Conservation (phyloP, 2,113 vertebrate species). For the Pseudolaguvia tuberculata region DNA sequence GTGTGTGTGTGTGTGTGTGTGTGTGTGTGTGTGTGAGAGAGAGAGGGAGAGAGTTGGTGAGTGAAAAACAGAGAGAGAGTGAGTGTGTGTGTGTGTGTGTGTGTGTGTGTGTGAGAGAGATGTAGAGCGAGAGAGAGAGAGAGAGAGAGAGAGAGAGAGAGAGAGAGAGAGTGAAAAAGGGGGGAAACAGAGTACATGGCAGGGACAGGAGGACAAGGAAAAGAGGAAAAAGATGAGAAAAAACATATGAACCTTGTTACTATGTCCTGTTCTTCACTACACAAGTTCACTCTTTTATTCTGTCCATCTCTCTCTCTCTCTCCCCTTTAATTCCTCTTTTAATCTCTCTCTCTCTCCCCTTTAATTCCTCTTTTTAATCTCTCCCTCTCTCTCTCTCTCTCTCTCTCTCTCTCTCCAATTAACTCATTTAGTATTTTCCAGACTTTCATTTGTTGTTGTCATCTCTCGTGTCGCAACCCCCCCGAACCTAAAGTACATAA, state of each 20-base stretch:
- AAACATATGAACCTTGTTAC: slow-evolving; percentile 80
- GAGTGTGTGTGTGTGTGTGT: too few relatives aligned
- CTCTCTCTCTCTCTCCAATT: slow-evolving; percentile 1
- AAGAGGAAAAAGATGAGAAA: slow-evolving; percentile 75
- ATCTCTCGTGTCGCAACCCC: too few relatives aligned
- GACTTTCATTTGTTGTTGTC: too few relatives aligned
- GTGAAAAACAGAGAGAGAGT: too few relatives aligned
- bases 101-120: too few relatives aligned
- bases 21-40: slow-evolving; percentile 65
- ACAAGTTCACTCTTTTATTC: not conserved
- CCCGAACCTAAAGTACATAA: not conserved
- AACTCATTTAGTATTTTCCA: too few relatives aligned
- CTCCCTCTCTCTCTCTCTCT: too few relatives aligned
- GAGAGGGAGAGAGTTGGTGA: slow-evolving; percentile 71
- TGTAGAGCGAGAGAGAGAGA: slow-evolving; percentile 68
- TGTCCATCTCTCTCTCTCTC: not conserved
- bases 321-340: not conserved
- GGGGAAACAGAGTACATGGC: slow-evolving; percentile 63
- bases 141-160: slow-evolving; percentile 69
- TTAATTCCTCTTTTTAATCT: not conserved
- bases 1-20: too few relatives aligned
- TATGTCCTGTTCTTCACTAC: slow-evolving; percentile 31
- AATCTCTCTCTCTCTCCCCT: not conserved
- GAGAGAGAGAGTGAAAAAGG: slow-evolving; percentile 66
- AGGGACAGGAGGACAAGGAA: slow-evolving; percentile 52